phyloP scores from a whole-genome alignment of 2,113 vertebrate species.

The Merops nubicus region DNA sequence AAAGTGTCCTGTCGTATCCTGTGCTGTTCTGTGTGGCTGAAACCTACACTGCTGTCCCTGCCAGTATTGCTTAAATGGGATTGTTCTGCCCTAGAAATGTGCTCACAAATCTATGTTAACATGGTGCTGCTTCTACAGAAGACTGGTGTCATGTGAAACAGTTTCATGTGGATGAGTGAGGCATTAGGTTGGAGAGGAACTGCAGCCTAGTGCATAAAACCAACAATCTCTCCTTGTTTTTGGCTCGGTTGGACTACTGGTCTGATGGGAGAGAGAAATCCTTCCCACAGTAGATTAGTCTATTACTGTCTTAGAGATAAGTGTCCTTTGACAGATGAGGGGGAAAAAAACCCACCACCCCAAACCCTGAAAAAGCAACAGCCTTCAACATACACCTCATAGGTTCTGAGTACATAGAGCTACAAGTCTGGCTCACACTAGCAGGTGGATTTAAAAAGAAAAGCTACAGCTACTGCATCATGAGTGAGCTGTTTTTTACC shows the following conservation, averaged over 20 bases:
- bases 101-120: fast-evolving
- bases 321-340: neutral
- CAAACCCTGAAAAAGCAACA: fast-evolving
- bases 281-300: neutral
- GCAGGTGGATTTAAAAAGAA: neutral
- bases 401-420: neutral
- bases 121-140: neutral
- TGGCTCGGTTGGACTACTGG: neutral
- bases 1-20: neutral
- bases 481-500: neutral
- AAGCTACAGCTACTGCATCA: neutral
- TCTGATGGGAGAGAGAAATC: neutral
- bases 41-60: fast-evolving
- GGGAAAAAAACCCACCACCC: fast-evolving
- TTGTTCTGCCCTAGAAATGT: neutral
- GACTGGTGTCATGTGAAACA: neutral
- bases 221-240: neutral
- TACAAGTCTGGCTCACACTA: neutral
- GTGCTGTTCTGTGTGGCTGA: neutral
- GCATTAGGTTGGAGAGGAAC: neutral
- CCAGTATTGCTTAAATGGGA: neutral
- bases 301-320: neutral
- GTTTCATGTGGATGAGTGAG: fast-evolving
- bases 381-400: fast-evolving
- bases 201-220: neutral